Evolutionary conservation across 2,888 invertebrate species (phyloP), one percentile per base, ranked within the genome.

Genomic region (Pilophorus perplexus): DNA sequence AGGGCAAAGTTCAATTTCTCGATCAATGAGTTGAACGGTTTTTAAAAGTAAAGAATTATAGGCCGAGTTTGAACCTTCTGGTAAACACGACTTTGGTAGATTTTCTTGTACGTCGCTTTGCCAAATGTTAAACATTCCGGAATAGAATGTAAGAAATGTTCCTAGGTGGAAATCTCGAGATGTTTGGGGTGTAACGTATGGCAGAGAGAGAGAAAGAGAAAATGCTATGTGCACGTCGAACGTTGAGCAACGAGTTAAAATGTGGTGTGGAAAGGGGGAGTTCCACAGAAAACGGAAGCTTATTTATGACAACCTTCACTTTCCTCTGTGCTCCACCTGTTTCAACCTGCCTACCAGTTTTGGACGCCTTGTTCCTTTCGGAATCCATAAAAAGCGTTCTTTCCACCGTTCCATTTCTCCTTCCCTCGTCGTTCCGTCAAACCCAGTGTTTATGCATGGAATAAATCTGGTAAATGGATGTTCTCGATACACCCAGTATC

Each of bases 381-480:
- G n/a, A 42, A 40, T 40, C 42, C 40, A 23, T 55, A 38, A 55
- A 55, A 55, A 20, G 33, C 27, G n/a, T 14, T 25, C 20, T 27
- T 42, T 10, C 44, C 23, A 22, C 2, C 37, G 14, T 40, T 20
- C 38, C 42, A n/a, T 55, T 27, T 22, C 42, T 40, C 37, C 55
- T 55, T 22, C 55, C 37, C n/a, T n/a, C n/a, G n/a, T n/a, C n/a
- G n/a, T n/a, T n/a, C n/a, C n/a, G n/a, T n/a, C n/a, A n/a, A n/a
- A n/a, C n/a, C 37, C 18, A 18, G 48, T 62, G 62, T 48, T 62
- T 62, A 62, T 62, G 62, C 62, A 62, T 62, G 62, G 62, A 62
- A 62, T 62, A 62, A 62, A 62, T 62, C 62, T 62, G 33, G 62
- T 46, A 62, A 62, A 62, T 62, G 62, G 62, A 62, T 28, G 62